Base-by-base conservation (phyloP, 2,888 invertebrate species). In the Neelides folsomi region DNA sequence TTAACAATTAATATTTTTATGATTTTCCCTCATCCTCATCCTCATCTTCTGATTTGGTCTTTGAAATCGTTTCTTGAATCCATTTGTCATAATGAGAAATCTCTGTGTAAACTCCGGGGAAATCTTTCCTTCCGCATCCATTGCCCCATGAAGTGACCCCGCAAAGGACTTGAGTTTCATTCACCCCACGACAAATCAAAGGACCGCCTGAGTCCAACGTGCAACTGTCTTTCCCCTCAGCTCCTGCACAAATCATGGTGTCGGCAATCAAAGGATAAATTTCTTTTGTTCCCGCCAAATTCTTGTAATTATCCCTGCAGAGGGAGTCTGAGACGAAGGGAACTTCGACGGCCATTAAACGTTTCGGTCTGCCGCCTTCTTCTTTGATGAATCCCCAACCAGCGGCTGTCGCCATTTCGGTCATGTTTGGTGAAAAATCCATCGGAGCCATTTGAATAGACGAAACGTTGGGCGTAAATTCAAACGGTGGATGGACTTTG, bases 141-240 rank as follows among this genome's bases (percentile, higher is more conserved):
- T 50, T 37, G 2, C 44, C 50, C n/a, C 18, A 44, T 7, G 44
- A 36, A 5, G 37, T 37, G 38, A 50, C 36, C 12, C 50, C 50
- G 41, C 51, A 58, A 1, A 60, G 52, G 13, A 54, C 39, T 47
- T 50, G 52, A 37, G 52, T 37, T 12, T 36, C 35, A 8, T 20
- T 40, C 19, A 7, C 4, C 27, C 27, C 27, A 27, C 7, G 27
- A 27, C 27, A 49, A 10, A 44, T 9, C 13, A 50, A 27, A 36
- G 44, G 42, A 36, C 50, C 50, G 2, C 50, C 50, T 2, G 34
- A 34, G 34, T 50, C 50, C 5, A 43, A 43, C 16, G n/a, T 4
- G 16, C 43, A 50, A 44, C 34, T 36, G 44, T 50, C 50, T n/a
- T 34, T 44, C 7, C 44, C 44, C 12, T 13, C 50, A 10, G 19